Evolutionary conservation across 2,113 vertebrate genomes (phyloP).

Genomic region (Pholis gunnellus): DNA sequence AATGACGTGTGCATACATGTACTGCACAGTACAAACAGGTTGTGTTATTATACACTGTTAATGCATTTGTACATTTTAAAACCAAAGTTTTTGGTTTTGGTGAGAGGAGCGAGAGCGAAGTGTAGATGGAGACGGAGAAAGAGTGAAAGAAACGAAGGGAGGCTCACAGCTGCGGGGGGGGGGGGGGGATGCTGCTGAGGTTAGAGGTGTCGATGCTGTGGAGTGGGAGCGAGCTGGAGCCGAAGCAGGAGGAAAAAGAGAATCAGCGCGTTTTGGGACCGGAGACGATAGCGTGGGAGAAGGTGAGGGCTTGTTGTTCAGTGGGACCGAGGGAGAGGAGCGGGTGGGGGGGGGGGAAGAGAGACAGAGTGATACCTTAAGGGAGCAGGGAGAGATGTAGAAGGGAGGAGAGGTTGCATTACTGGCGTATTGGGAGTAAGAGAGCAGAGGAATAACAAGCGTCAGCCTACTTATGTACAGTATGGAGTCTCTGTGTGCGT

Average conservation of each 20-base stretch:
- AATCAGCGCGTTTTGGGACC: slow-evolving; percentile 64
- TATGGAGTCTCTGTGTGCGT: slow-evolving; percentile 28
- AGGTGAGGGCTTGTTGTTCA: slow-evolving; percentile 77
- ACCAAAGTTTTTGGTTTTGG: not conserved
- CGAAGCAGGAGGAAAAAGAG: slow-evolving; percentile 55
- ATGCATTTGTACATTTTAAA: not conserved
- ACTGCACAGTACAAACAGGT: not conserved
- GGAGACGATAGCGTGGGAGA: slow-evolving; percentile 73
- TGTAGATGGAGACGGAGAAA: not conserved
- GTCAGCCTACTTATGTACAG: slow-evolving; percentile 68
- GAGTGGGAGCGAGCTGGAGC: slow-evolving; percentile 47
- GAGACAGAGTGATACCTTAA: slow-evolving; percentile 80
- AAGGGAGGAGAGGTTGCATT: slow-evolving; percentile 77
- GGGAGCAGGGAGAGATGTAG: slow-evolving; percentile 63
- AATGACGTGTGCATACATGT: not conserved
- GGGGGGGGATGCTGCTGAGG: slow-evolving; percentile 43
- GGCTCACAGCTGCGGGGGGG: slow-evolving; percentile 14
- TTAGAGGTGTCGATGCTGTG: slow-evolving; percentile 59
- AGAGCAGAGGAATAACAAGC: slow-evolving; percentile 73
- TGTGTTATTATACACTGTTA: not conserved
- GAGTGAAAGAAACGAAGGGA: slow-evolving; percentile 19
- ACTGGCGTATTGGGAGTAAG: slow-evolving; percentile 66
- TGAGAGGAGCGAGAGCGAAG: slow-evolving; percentile 1
- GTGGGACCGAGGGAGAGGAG: slow-evolving; percentile 71
- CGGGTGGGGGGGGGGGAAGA: slow-evolving; percentile 58